phyloP scores from a whole-genome alignment of 2,888 invertebrate species.

The Cosmorhoe ocellata region DNA sequence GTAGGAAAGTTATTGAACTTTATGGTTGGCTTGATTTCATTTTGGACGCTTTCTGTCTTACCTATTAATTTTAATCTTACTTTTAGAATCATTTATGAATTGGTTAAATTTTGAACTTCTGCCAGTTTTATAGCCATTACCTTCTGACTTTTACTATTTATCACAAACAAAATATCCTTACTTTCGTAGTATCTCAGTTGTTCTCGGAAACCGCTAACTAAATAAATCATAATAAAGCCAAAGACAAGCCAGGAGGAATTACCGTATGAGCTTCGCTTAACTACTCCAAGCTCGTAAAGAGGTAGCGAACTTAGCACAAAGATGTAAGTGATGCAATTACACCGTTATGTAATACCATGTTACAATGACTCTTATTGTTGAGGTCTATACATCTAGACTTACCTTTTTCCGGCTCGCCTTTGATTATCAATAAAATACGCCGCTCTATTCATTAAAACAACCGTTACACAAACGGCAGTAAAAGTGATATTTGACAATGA shows the following conservation, averaged over 20 bases:
- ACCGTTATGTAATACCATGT: conserved; percentile 35
- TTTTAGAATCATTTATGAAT: too few relatives aligned
- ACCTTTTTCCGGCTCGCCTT: too few relatives aligned
- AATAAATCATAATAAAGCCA: conserved; percentile 51
- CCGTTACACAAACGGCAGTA: too few relatives aligned
- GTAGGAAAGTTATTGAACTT: conserved; percentile 61
- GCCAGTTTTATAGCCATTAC: too few relatives aligned
- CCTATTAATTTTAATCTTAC: background rate
- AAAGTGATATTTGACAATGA: too few relatives aligned
- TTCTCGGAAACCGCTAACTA: conserved; percentile 33
- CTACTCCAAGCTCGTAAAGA: conserved; percentile 41
- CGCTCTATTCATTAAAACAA: too few relatives aligned
- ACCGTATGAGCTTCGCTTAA: conserved; percentile 35
- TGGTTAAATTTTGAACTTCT: too few relatives aligned
- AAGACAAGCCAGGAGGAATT: conserved; percentile 29
- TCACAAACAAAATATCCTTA: background rate
- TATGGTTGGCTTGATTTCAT: conserved; percentile 58
- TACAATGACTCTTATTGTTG: background rate
- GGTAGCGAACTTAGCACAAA: conserved; percentile 45
- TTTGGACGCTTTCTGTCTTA: background rate
- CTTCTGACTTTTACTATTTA: background rate
- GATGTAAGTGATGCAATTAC: conserved; percentile 36
- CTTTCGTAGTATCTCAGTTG: conserved; percentile 1
- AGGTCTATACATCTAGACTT: too few relatives aligned
- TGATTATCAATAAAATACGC: too few relatives aligned